A percentile compares a stretch with the other conserved stretches of the same genome.
Evolutionary conservation across 2,113 vertebrate genomes (phyloP).

Genomic region (Carettochelys insculpta): DNA sequence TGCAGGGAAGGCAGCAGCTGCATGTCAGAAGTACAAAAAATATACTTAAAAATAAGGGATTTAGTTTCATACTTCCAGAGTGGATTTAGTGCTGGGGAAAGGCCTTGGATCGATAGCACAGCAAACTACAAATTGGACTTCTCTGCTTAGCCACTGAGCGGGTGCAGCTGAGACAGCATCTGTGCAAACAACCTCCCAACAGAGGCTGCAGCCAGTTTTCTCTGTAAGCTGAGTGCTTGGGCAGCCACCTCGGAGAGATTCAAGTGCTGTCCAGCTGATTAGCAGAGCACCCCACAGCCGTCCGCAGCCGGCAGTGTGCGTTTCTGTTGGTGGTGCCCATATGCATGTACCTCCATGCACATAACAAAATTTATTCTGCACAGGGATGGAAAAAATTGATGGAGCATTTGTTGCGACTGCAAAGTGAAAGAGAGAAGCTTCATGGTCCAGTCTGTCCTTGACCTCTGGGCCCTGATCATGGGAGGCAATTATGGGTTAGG

Average conservation of each 20-base stretch:
- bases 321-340: no score
- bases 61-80: constrained; percentile 26
- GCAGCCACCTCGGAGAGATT: no score
- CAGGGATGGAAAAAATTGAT: no score
- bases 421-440: not conserved
- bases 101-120: constrained; percentile 49
- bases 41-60: not conserved
- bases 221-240: no score
- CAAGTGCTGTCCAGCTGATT: no score
- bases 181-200: constrained; percentile 47
- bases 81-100: not conserved
- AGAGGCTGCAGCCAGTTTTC: no score
- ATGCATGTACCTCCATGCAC: no score
- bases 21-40: constrained; percentile 9
- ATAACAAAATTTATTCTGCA: no score
- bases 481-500: not conserved
- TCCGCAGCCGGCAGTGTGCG: no score
- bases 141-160: constrained; percentile 16
- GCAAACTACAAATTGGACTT: constrained; percentile 35
- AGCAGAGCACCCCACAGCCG: no score
- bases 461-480: not conserved
- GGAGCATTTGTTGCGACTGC: no score
- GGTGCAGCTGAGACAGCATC: constrained; percentile 66
- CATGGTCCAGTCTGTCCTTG: not conserved
- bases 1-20: not conserved